Percentiles rank a stretch among this genome's conserved stretches.
Conservation (phyloP, 2,113 vertebrate species). For the Silurus glanis region DNA sequence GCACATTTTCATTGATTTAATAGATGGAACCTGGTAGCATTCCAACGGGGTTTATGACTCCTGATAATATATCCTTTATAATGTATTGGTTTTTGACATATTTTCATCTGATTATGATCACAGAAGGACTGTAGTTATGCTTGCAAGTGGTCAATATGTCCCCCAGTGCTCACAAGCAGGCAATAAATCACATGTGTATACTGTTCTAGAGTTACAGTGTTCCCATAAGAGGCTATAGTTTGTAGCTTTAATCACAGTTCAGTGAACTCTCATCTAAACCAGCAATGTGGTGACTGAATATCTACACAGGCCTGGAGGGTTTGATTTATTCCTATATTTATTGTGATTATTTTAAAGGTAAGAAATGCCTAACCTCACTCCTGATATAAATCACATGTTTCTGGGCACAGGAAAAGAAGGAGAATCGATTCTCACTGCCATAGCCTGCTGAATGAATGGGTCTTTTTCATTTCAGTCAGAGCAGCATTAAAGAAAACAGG, state of each 20-base stretch:
- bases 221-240: background rate
- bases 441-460: background rate
- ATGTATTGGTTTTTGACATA: background rate
- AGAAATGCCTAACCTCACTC: background rate
- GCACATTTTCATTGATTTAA: background rate
- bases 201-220: background rate
- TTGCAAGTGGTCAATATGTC: background rate
- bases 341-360: background rate
- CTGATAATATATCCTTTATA: too few relatives aligned
- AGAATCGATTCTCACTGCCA: background rate
- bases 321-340: too few relatives aligned
- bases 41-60: too few relatives aligned
- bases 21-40: background rate
- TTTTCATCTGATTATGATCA: background rate
- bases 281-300: background rate
- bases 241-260: background rate
- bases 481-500: background rate
- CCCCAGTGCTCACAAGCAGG: background rate
- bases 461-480: too few relatives aligned
- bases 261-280: background rate
- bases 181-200: background rate
- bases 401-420: background rate
- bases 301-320: background rate
- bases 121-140: background rate
- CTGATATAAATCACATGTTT: background rate